Evolutionary conservation across 1,140 invertebrate species (phyloP), one percentile per base, ranked within the genome.

Genomic region (Thaumatotibia leucotreta): DNA sequence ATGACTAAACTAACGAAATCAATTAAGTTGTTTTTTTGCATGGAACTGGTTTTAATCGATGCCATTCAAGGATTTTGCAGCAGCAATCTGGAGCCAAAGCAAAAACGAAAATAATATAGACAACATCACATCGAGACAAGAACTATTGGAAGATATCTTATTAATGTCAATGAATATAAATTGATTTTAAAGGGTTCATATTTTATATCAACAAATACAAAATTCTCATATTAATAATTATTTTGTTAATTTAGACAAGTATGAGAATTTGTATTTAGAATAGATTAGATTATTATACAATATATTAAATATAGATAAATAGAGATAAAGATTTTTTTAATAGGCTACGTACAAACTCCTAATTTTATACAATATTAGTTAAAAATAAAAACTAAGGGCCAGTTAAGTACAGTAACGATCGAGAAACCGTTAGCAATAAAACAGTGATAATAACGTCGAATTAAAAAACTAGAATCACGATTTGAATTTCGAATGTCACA

Each of bases 1-100:
- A 85, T 84, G 82, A 77, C 80, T 82, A 85, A 86, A 86, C 83
- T 81, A 85, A 88, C 76, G 77, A 86, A 88, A 86, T 86, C 84
- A 86, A 88, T 88, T 85, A 88, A 82, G 67, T 77, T 61, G 64
- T 68, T 69, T 86, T 86, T 86, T 86, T 83, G 76, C 66, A 31
- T 62, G 68, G 71, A 77, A 83, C 80, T 65, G 77, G 77, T 82
- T 79, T 75, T 63, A 72, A 78, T 66, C 69, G 73, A 75, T 72
- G 78, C 68, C 80, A 82, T 83, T 87, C 80, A 82, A 76, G 74
- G 74, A 75, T 81, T 81, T 75, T 69, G 76, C 31, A 24, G 62
- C 68, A 61, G 45, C 69, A 68, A 68, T 70, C 69, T 63, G 58
- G 67, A 62, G 65, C 17, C 31, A 23, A 29, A 31, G 11, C 65